Base-by-base conservation (phyloP, 2,888 invertebrate genomes). In the Eretmocerus hayati region DNA sequence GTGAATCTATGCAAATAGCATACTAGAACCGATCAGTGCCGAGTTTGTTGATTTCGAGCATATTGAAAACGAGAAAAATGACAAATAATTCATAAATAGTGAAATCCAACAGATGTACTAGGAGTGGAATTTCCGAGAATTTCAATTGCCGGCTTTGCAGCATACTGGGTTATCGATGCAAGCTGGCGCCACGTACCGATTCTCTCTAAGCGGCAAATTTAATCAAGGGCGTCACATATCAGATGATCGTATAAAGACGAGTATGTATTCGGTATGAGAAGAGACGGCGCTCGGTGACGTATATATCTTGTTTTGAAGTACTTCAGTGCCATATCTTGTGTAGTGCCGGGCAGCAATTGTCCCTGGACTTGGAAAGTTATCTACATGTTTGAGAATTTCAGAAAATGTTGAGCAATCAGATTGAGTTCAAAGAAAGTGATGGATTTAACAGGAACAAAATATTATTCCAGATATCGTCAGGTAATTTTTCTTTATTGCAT, bases 381-480 rank as follows among this genome's bases (percentile, higher is more conserved):
- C 20, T 19, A 8, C 36, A 22, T 44, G 41, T 45, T 37, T 42
- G 16, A 8, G 30, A 45, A 42, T 6, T 21, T n/a, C 20, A n/a
- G 11, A 54, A 18, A 31, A 54, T 54, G 54, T 32, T 37, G 2
- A 36, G 41, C 32, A 16, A 31, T 18, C 43, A 50, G 9, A 37
- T 50, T 15, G 42, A 49, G 9, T 52, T 42, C 15, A 30, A 9
- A 8, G 54, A 54, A 30, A 50, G 22, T 18, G 46, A 54, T 43
- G 52, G 46, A 16, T 48, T 45, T 31, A 30, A 22, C n/a, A 40
- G 31, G 40, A 47, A 45, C 44, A 46, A 52, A 21, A 30, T 54
- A 8, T 3, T 33, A 3, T 46, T 54, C 9, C 11, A 8, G 9
- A 43, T 46, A 46, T 50, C 48, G 21, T 35, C 44, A 40, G 51